These are phyloP conservation scores for Microctonus brassicae DNA, from an alignment of 2,888 invertebrate species.

Conservation along the genomic window DNA sequence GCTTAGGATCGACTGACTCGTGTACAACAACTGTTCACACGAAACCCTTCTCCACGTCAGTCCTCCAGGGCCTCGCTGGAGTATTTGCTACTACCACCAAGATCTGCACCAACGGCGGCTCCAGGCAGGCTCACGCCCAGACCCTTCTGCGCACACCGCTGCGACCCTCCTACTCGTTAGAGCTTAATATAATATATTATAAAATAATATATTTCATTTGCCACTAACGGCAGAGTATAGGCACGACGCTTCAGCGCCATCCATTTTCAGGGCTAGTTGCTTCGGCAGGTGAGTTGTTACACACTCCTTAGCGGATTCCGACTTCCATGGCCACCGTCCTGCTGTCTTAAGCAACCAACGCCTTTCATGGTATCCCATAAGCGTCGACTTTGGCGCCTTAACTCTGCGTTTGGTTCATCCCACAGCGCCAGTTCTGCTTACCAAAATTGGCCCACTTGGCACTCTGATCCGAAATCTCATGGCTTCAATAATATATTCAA, in stretches of 20 bases:
- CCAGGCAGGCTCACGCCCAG: constrained; percentile 69
- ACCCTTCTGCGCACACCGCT: constrained; percentile 71
- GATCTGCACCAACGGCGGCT: constrained; percentile 65
- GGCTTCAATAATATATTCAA: constrained; percentile 72
- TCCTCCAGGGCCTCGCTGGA: too few relatives aligned
- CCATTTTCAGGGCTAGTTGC: constrained; percentile 78
- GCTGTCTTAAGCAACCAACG: constrained; percentile 75
- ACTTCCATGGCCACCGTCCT: constrained; percentile 84
- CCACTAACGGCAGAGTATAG: too few relatives aligned
- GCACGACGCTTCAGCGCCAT: constrained; percentile 75
- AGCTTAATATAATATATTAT: constrained; percentile 70
- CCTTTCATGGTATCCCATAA: constrained; percentile 68
- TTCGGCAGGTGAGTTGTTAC: constrained; percentile 77
- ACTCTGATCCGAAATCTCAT: constrained; percentile 60
- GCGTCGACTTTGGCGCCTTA: constrained; percentile 62
- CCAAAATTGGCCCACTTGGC: constrained; percentile 45
- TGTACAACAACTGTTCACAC: too few relatives aligned
- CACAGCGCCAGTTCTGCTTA: constrained; percentile 48
- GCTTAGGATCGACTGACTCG: too few relatives aligned
- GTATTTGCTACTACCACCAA: constrained; percentile 77
- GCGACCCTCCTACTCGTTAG: constrained; percentile 76
- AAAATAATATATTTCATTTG: too few relatives aligned
- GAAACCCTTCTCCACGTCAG: too few relatives aligned
- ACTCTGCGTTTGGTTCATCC: constrained; percentile 57
- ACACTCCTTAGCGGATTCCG: constrained; percentile 73